Conservation (phyloP, 2,797 vertebrate species). For the Sebastes vulpes region DNA sequence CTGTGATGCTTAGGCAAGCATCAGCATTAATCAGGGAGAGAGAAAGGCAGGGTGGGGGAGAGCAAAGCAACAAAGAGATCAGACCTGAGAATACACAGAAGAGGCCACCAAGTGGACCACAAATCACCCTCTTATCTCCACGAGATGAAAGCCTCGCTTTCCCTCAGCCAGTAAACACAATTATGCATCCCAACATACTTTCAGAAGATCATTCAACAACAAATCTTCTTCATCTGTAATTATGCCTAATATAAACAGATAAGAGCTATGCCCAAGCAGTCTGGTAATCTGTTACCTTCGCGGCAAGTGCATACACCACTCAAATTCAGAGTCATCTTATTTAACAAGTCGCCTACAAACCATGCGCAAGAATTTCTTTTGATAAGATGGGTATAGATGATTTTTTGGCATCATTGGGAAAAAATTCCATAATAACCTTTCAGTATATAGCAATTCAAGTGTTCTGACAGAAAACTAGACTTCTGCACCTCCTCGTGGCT, state of each 20-base stretch:
- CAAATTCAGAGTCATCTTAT: slow-evolving; percentile 21
- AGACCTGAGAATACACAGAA: slow-evolving; percentile 63
- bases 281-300: slow-evolving; percentile 42
- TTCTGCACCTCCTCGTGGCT: too few species aligned
- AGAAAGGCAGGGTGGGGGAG: slow-evolving; percentile 13
- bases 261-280: slow-evolving; percentile 44
- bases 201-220: slow-evolving; percentile 70
- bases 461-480: too few species aligned
- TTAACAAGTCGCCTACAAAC: background rate
- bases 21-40: slow-evolving; percentile 62
- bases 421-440: too few species aligned
- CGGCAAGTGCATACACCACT: background rate
- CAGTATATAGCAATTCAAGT: too few species aligned
- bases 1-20: slow-evolving; percentile 55
- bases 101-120: slow-evolving; percentile 65
- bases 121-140: slow-evolving; percentile 77
- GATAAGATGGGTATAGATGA: background rate
- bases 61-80: slow-evolving; percentile 55
- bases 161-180: slow-evolving; percentile 76
- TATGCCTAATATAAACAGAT: slow-evolving; percentile 69
- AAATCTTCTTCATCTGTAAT: slow-evolving; percentile 76
- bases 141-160: slow-evolving; percentile 76
- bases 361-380: background rate
- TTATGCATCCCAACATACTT: slow-evolving; percentile 73
- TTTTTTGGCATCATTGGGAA: too few species aligned